Evolutionary conservation across 2,797 vertebrate species (phyloP).

Genomic region (Parauchenoglanis ngamensis): DNA sequence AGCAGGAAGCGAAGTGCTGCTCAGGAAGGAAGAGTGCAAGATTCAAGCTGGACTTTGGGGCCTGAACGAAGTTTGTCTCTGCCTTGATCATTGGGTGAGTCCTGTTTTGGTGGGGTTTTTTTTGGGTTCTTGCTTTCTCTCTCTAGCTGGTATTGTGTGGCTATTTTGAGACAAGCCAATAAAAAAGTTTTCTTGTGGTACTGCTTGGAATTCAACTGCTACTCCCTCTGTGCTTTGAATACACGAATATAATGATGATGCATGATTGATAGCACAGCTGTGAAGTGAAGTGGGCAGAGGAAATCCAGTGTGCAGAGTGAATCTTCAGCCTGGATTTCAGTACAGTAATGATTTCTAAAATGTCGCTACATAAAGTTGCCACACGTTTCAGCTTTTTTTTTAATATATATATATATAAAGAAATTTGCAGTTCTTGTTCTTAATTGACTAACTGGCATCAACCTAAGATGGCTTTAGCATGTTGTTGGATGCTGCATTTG

Average conservation of each 20-base stretch:
- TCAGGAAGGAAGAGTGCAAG: slow-evolving; percentile 70
- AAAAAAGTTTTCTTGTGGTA: background rate
- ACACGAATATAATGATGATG: slow-evolving; percentile 12
- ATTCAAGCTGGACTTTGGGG: slow-evolving; percentile 70
- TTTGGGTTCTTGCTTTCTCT: background rate
- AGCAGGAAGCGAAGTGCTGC: slow-evolving; percentile 64
- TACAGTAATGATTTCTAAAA: background rate
- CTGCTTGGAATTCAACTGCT: background rate
- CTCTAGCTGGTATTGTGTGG: background rate
- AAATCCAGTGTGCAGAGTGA: slow-evolving; percentile 8
- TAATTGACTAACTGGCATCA: background rate
- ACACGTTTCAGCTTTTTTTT: slow-evolving; percentile 7
- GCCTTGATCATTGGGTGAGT: slow-evolving; percentile 72
- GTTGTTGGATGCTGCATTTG: slow-evolving; percentile 12
- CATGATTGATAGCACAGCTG: slow-evolving; percentile 6
- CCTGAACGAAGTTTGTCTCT: slow-evolving; percentile 68
- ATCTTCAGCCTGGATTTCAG: background rate
- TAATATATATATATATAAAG: too few species aligned
- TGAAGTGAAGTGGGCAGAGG: slow-evolving; percentile 13
- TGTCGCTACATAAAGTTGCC: background rate
- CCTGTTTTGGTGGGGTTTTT: background rate
- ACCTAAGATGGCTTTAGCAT: background rate
- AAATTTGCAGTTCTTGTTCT: slow-evolving; percentile 6
- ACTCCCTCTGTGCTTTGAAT: slow-evolving; percentile 6
- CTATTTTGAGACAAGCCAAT: slow-evolving; percentile 24